These are phyloP conservation scores for Melinaea marsaeus DNA, from an alignment of 2,888 invertebrate genomes.

Conservation along the genomic window DNA sequence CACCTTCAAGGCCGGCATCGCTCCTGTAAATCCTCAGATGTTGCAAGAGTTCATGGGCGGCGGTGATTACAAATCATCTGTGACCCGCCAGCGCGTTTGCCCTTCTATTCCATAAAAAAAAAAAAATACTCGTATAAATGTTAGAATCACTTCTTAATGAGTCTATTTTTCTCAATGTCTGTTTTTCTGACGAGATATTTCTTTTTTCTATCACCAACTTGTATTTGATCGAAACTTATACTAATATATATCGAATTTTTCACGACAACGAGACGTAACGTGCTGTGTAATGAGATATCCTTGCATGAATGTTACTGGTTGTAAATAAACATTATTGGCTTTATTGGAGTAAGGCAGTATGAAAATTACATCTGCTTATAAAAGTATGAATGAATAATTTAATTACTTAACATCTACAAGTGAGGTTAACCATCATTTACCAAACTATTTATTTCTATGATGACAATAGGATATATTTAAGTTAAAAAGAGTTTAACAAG, in stretches of 20 bases:
- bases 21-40: too few species aligned
- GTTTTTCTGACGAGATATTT: too few species aligned
- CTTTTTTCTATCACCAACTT: not conserved
- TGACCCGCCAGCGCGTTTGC: too few species aligned
- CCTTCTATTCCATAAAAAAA: too few species aligned
- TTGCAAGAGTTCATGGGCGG: too few species aligned
- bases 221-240: not conserved
- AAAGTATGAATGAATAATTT: slow-evolving; percentile 42
- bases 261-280: not conserved
- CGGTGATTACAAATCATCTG: too few species aligned
- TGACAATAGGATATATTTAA: not conserved
- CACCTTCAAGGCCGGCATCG: too few species aligned
- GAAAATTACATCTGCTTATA: slow-evolving; percentile 22
- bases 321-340: slow-evolving; percentile 21
- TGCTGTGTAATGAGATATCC: slow-evolving; percentile 71
- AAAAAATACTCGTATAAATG: too few species aligned
- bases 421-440: too few species aligned
- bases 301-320: slow-evolving; percentile 69
- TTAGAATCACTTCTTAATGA: too few species aligned
- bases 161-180: too few species aligned
- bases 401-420: slow-evolving; percentile 39
- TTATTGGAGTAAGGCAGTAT: slow-evolving; percentile 17
- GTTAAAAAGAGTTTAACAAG: not conserved
- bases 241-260: not conserved
- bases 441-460: not conserved